Evolutionary conservation across 2,888 invertebrate genomes (phyloP).

Genomic region (Rhagium mordax): DNA sequence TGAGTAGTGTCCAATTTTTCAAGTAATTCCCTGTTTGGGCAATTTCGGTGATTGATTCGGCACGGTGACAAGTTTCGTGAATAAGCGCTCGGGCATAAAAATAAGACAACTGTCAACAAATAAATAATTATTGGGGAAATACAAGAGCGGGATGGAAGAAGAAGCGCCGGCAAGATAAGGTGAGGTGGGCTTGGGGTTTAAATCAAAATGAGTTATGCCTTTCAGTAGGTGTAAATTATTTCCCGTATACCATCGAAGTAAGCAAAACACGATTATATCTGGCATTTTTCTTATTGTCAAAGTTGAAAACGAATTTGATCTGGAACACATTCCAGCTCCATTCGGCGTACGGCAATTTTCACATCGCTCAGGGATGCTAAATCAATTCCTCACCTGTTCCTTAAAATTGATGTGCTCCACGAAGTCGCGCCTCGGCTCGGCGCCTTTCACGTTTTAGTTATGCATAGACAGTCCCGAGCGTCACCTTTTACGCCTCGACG

Average conservation of each 20-base stretch:
- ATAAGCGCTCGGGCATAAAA: not conserved
- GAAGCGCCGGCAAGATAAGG: not conserved
- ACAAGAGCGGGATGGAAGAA: not conserved
- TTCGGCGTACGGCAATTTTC: conserved; percentile 46
- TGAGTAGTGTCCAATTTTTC: not conserved
- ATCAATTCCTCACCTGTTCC: conserved; percentile 61
- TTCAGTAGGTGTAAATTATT: conserved; percentile 14
- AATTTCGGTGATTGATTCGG: not conserved
- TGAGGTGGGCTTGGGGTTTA: not conserved
- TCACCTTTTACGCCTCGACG: conserved; percentile 62
- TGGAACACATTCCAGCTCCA: conserved; percentile 31
- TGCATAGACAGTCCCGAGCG: conserved; percentile 61
- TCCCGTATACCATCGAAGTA: conserved; percentile 14
- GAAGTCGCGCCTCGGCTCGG: conserved; percentile 46
- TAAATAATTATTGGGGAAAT: not conserved
- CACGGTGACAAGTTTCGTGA: not conserved
- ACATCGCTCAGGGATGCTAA: conserved; percentile 52
- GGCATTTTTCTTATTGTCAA: conserved; percentile 40
- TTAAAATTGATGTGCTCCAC: conserved; percentile 56
- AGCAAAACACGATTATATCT: conserved; percentile 36
- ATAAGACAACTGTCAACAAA: not conserved
- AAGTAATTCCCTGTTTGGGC: not conserved
- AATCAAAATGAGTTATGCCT: conserved; percentile 21
- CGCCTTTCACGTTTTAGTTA: conserved; percentile 59
- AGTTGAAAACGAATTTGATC: conserved; percentile 38